phyloP scores from a whole-genome alignment of 2,888 invertebrate species.

The Prenolepis imparis region DNA sequence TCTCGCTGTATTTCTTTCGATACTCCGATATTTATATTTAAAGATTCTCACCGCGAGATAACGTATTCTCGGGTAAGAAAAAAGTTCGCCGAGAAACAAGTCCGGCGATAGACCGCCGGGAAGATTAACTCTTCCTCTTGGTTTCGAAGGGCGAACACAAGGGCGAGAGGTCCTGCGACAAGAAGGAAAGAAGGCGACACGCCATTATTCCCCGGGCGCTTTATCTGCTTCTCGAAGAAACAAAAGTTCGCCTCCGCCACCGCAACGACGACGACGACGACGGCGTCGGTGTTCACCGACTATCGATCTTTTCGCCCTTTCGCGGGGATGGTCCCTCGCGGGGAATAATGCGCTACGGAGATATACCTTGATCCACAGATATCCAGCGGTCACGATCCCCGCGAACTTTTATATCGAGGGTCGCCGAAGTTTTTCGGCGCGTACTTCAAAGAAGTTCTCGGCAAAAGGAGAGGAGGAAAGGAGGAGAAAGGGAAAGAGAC shows the following conservation, averaged over 20 bases:
- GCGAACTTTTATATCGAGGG: slow-evolving; percentile 77
- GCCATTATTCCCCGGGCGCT: slow-evolving; percentile 76
- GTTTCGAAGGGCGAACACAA: slow-evolving; percentile 34
- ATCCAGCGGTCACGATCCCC: slow-evolving; percentile 77
- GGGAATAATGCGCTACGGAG: slow-evolving; percentile 80
- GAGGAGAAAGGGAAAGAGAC: background rate
- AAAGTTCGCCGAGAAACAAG: slow-evolving; percentile 10
- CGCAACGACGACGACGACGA: slow-evolving; percentile 20
- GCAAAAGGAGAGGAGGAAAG: background rate
- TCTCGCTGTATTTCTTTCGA: background rate
- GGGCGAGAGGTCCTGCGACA: slow-evolving; percentile 33
- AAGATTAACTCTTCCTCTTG: slow-evolving; percentile 67
- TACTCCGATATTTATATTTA: slow-evolving; percentile 20
- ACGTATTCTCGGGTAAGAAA: slow-evolving; percentile 25
- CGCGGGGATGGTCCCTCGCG: slow-evolving; percentile 74
- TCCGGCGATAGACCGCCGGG: slow-evolving; percentile 41
- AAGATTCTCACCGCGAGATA: slow-evolving; percentile 4
- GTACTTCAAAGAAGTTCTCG: slow-evolving; percentile 69
- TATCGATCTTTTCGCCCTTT: slow-evolving; percentile 76
- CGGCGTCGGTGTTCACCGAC: slow-evolving; percentile 62
- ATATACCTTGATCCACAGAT: slow-evolving; percentile 79
- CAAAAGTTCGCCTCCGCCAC: slow-evolving; percentile 75
- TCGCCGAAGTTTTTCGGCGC: slow-evolving; percentile 72
- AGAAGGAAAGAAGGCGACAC: slow-evolving; percentile 52
- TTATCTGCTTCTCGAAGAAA: slow-evolving; percentile 74